phyloP scores from a whole-genome alignment of 1,140 invertebrate genomes.

The Pinna nobilis region DNA sequence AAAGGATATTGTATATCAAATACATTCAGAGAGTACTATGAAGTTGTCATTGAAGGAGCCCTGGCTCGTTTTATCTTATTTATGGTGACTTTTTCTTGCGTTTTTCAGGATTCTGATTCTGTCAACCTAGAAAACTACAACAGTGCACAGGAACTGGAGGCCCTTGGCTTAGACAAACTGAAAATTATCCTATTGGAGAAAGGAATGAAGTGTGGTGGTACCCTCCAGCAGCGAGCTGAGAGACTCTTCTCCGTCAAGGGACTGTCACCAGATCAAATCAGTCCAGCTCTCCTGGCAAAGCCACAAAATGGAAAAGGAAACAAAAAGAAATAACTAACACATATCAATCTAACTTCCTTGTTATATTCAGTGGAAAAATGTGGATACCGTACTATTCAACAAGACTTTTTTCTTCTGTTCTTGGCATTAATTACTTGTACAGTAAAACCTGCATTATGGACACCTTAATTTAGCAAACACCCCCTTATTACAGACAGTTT shows the following conservation, averaged over 20 bases:
- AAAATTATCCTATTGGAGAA: slow-evolving; percentile 67
- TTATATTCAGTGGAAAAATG: no score
- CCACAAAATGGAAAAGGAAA: slow-evolving; percentile 46
- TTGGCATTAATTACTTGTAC: no score
- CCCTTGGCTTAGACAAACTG: slow-evolving; percentile 71
- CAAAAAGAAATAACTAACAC: not conserved
- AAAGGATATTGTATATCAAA: no score
- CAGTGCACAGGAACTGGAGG: slow-evolving; percentile 62
- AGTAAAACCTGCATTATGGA: no score
- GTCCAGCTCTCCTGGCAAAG: slow-evolving; percentile 70
- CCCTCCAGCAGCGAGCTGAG: slow-evolving; percentile 71
- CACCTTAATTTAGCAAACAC: no score
- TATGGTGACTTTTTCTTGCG: not conserved
- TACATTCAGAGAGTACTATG: no score
- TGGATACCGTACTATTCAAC: no score
- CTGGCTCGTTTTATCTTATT: no score
- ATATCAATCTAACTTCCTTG: no score
- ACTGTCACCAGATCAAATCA: slow-evolving; percentile 66
- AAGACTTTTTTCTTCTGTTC: no score
- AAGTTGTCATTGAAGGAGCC: no score
- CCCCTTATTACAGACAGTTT: no score
- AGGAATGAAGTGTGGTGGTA: slow-evolving; percentile 75
- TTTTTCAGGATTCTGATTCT: slow-evolving; percentile 28
- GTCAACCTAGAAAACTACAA: slow-evolving; percentile 63
- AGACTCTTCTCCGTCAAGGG: slow-evolving; percentile 74